Percentiles rank a stretch among this genome's conserved stretches.
phyloP scores from a whole-genome alignment of 2,113 vertebrate genomes.

The human region GRCh38 chr2:241028001-241028500 shows the following conservation, averaged over 20 bases:
- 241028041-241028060: not conserved
- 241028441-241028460: not conserved
- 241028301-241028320: not conserved
- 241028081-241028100: not conserved
- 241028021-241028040: accelerated
- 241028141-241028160: not conserved
- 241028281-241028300: not conserved
- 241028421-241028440: not conserved
- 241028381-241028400: not conserved
- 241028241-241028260: not conserved
- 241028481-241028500: not conserved
- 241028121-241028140: not conserved
- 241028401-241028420: not conserved
- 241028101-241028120: not conserved
- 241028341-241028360: not conserved
- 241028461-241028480: not conserved
- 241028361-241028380: not conserved
- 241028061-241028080: not conserved
- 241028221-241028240: not conserved
- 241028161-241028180: not conserved
- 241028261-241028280: not conserved
- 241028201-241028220: not conserved
- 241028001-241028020: too few relatives aligned
- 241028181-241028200: not conserved
- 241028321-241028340: not conserved